phyloP scores from a whole-genome alignment of 2,113 vertebrate genomes.

The Leptobrachium leishanense region DNA sequence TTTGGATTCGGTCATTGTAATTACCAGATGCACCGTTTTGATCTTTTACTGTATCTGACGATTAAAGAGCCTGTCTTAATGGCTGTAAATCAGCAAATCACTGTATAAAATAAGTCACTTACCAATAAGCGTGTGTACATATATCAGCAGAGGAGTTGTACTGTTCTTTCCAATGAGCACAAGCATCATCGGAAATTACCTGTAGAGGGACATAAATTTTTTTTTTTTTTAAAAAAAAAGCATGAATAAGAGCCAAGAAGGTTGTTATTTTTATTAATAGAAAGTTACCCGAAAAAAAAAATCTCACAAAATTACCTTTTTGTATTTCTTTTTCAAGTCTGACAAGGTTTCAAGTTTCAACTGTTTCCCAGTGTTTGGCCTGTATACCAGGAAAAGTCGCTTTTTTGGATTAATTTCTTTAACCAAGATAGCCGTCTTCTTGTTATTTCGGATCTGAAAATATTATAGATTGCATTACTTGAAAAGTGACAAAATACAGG shows the following conservation, averaged over 20 bases:
- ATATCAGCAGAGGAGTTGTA: constrained; percentile 88
- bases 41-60: too few relatives aligned
- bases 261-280: not conserved
- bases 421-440: constrained; percentile 90
- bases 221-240: too few relatives aligned
- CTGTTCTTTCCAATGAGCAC: constrained; percentile 92
- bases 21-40: too few relatives aligned
- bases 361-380: constrained; percentile 95
- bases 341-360: constrained; percentile 89
- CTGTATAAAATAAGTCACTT: constrained; percentile 50
- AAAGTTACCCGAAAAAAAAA: not conserved
- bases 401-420: constrained; percentile 96
- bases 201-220: constrained; percentile 52
- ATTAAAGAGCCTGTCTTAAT: too few relatives aligned
- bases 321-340: constrained; percentile 95
- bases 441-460: constrained; percentile 91
- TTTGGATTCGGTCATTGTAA: too few relatives aligned
- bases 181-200: constrained; percentile 92
- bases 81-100: too few relatives aligned
- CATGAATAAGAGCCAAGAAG: too few relatives aligned
- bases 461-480: not conserved
- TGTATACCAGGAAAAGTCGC: constrained; percentile 91
- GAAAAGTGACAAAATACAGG: not conserved
- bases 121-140: constrained; percentile 96
- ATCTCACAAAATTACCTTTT: constrained; percentile 76